Percentiles rank a stretch among this genome's conserved stretches.
Evolutionary conservation across 2,888 invertebrate species (phyloP).

Genomic region (Harpalus rufipes): DNA sequence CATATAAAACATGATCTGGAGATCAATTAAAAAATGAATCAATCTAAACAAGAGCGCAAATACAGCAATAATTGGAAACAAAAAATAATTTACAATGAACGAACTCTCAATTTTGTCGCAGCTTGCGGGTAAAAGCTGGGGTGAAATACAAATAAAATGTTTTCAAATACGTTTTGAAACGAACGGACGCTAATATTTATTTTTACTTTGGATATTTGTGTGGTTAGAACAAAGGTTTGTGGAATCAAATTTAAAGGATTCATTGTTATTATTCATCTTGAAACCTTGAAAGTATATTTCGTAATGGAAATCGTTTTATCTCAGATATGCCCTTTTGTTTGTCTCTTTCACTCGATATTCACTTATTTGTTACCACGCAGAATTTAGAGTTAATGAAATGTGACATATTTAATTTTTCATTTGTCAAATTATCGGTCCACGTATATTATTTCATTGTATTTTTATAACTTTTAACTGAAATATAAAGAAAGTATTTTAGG

Average conservation of each 20-base stretch:
- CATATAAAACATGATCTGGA: neutral
- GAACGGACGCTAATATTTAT: constrained; percentile 23
- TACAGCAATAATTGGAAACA: neutral
- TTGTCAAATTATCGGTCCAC: neutral
- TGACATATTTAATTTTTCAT: constrained; percentile 3
- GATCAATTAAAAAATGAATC: constrained; percentile 4
- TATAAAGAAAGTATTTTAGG: neutral
- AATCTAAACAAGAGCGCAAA: neutral
- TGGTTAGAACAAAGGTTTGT: neutral
- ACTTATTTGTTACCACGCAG: constrained; percentile 1
- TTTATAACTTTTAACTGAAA: neutral
- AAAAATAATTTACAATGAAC: constrained; percentile 11
- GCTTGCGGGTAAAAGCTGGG: neutral
- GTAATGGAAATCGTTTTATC: constrained; percentile 9
- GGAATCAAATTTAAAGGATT: neutral
- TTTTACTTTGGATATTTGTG: constrained; percentile 24
- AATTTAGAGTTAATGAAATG: neutral
- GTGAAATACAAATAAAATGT: constrained; percentile 8
- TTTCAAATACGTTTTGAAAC: constrained; percentile 6
- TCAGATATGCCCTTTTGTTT: constrained; percentile 1
- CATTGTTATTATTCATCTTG: constrained; percentile 1
- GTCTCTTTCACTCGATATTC: constrained; percentile 9
- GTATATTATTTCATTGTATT: neutral
- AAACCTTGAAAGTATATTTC: neutral
- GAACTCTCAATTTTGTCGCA: neutral